Evolutionary conservation across 2,888 invertebrate genomes (phyloP).

Genomic region (Dioctria rufipes): DNA sequence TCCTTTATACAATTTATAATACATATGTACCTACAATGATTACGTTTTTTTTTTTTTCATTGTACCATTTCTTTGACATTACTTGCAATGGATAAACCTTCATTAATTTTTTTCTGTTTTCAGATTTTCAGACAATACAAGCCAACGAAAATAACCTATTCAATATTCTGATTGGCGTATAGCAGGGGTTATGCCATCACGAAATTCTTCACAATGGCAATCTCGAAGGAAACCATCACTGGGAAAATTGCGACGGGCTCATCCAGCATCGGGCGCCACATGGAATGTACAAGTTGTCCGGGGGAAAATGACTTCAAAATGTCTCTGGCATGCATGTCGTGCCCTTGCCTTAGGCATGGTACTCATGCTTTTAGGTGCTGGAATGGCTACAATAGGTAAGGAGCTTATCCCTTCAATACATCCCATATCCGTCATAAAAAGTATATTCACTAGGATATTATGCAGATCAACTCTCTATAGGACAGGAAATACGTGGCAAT

Average conservation of each 20-base stretch:
- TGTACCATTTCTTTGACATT: too few species aligned
- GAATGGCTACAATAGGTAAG: constrained; percentile 94
- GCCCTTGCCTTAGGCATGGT: constrained; percentile 90
- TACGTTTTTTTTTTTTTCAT: too few species aligned
- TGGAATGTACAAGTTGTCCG: constrained; percentile 90
- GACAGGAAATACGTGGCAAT: constrained; percentile 84
- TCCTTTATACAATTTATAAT: too few species aligned
- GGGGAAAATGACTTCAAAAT: constrained; percentile 90
- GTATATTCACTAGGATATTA: constrained; percentile 78
- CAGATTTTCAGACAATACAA: too few species aligned
- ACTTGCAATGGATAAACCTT: too few species aligned
- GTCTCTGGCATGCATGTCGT: constrained; percentile 95
- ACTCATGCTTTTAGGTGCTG: constrained; percentile 89
- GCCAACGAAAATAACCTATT: not conserved
- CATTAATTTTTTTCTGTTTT: too few species aligned
- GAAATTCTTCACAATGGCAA: constrained; percentile 66
- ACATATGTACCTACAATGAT: too few species aligned
- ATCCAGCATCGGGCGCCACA: constrained; percentile 86
- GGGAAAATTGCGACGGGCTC: constrained; percentile 79
- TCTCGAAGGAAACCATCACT: constrained; percentile 69
- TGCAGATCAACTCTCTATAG: constrained; percentile 85
- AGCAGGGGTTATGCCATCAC: constrained; percentile 66
- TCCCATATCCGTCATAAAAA: too few species aligned
- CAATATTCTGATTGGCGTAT: constrained; percentile 20
- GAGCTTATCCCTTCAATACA: constrained; percentile 56